Evolutionary conservation across 2,888 invertebrate genomes (phyloP).

Genomic region (Harmothoe impar): DNA sequence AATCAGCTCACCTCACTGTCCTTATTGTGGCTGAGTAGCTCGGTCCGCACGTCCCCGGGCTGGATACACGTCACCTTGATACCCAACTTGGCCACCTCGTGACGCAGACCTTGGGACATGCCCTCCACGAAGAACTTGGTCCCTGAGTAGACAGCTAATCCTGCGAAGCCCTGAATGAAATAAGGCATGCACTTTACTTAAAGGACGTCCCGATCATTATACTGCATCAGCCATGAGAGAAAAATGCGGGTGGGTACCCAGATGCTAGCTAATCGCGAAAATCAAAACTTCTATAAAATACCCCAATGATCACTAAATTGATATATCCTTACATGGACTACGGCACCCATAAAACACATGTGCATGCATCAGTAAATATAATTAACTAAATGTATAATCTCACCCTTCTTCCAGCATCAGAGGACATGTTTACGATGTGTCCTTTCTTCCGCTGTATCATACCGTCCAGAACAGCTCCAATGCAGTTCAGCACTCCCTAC

Average conservation of each 20-base stretch:
- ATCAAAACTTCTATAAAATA: no score
- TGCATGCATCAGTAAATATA: no score
- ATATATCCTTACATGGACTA: no score
- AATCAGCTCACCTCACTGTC: slow-evolving; percentile 80
- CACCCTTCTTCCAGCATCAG: slow-evolving; percentile 83
- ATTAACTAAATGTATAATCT: no score
- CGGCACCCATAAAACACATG: no score
- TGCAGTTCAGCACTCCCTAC: slow-evolving; percentile 83
- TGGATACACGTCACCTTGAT: slow-evolving; percentile 84
- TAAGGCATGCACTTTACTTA: neutral
- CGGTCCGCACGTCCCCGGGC: slow-evolving; percentile 83
- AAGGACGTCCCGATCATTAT: no score
- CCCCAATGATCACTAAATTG: no score
- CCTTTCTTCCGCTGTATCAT: slow-evolving; percentile 82
- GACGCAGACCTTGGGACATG: slow-evolving; percentile 82
- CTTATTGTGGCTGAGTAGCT: slow-evolving; percentile 79
- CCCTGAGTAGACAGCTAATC: slow-evolving; percentile 84
- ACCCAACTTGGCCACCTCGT: slow-evolving; percentile 80
- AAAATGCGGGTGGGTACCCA: no score
- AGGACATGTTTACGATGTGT: slow-evolving; percentile 84
- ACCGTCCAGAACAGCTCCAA: slow-evolving; percentile 81
- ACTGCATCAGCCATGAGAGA: no score
- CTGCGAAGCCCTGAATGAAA: slow-evolving; percentile 80
- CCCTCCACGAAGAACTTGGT: slow-evolving; percentile 84
- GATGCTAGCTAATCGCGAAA: no score